Percentiles rank a stretch among this genome's conserved stretches.
Evolutionary conservation across 2,888 invertebrate genomes (phyloP).

Genomic region (Trissolcus japonicus): DNA sequence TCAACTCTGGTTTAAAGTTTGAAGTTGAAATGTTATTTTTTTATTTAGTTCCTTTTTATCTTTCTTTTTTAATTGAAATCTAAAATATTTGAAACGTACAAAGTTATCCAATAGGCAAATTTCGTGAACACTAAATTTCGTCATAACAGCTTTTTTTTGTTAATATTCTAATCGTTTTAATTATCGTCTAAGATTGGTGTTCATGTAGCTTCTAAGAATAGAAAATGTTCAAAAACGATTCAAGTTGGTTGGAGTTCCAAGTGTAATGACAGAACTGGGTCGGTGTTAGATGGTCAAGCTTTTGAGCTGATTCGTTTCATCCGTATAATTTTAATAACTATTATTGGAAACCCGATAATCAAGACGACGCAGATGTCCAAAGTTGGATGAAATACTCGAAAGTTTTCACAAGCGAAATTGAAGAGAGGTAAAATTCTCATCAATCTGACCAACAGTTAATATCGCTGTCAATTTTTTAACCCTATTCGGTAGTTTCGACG

Average conservation of each 20-base stretch:
- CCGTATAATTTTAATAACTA: slow-evolving; percentile 40
- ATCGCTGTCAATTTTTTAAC: too few relatives aligned
- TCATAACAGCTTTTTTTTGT: slow-evolving; percentile 15
- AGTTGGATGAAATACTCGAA: slow-evolving; percentile 43
- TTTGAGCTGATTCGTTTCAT: slow-evolving; percentile 43
- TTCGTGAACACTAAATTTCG: slow-evolving; percentile 19
- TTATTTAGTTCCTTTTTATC: neutral
- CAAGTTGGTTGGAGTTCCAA: slow-evolving; percentile 42
- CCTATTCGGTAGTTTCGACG: too few relatives aligned
- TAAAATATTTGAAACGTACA: slow-evolving; percentile 25
- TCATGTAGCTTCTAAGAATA: slow-evolving; percentile 46
- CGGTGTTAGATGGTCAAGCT: slow-evolving; percentile 36
- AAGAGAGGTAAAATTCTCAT: slow-evolving; percentile 2
- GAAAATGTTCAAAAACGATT: slow-evolving; percentile 45
- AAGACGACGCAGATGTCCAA: slow-evolving; percentile 26
- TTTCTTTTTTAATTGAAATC: slow-evolving; percentile 11
- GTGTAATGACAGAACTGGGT: slow-evolving; percentile 35
- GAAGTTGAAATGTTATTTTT: slow-evolving; percentile 16
- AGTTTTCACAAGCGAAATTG: slow-evolving; percentile 19
- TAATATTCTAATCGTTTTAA: slow-evolving; percentile 25
- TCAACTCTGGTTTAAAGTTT: slow-evolving; percentile 4
- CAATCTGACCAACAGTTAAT: neutral
- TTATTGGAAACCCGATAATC: slow-evolving; percentile 40
- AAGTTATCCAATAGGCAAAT: slow-evolving; percentile 14
- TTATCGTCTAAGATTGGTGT: slow-evolving; percentile 50